Evolutionary conservation across 2,888 invertebrate species (phyloP).

Genomic region (Zele albiditarsus): DNA sequence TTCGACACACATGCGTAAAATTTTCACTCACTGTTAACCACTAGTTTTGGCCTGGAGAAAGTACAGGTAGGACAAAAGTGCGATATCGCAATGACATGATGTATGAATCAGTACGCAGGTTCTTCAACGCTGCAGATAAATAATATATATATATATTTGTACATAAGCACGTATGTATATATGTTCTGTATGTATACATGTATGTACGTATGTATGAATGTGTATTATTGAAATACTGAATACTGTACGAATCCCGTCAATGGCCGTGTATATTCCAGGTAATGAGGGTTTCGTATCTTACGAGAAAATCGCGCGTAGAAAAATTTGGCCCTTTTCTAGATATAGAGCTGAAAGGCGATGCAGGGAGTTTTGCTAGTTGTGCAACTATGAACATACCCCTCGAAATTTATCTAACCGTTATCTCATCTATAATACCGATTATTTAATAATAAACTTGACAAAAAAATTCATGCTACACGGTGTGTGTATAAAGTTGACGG

Average conservation of each 20-base stretch:
- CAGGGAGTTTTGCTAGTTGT: neutral
- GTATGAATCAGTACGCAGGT: neutral
- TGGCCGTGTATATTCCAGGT: neutral
- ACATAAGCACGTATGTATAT: neutral
- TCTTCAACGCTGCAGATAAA: neutral
- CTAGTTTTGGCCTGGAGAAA: neutral
- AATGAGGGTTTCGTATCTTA: neutral
- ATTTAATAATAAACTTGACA: neutral
- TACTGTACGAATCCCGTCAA: neutral
- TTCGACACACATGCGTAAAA: neutral
- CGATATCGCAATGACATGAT: neutral
- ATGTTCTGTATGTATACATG: neutral
- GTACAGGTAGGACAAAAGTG: neutral
- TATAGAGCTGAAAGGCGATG: neutral
- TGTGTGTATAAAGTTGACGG: conserved; percentile 16
- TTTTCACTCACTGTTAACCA: neutral
- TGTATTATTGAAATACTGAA: neutral
- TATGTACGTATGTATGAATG: too few relatives aligned
- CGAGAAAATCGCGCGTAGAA: neutral
- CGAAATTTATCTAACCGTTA: neutral
- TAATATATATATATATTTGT: neutral
- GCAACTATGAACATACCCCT: neutral
- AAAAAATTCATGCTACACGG: neutral
- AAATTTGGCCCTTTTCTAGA: neutral
- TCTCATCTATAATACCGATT: neutral